Evolutionary conservation across 2,888 invertebrate species (phyloP).

Genomic region (Chirona hameri): DNA sequence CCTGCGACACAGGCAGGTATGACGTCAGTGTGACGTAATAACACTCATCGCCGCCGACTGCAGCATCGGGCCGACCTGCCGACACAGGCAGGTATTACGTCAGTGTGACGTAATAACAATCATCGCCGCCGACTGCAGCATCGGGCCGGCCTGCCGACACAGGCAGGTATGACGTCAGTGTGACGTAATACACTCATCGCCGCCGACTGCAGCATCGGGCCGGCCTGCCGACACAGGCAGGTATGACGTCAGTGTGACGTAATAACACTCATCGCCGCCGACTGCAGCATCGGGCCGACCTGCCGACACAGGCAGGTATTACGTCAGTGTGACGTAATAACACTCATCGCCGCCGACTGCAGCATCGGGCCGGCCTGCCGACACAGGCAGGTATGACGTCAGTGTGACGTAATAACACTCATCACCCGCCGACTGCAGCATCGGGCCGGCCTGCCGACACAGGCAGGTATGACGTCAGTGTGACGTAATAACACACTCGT

Average conservation of each 20-base stretch:
- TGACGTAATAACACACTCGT: background rate
- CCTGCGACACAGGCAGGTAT: background rate
- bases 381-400: too few relatives aligned
- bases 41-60: background rate
- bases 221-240: too few relatives aligned
- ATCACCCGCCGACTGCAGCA: too few relatives aligned
- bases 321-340: background rate
- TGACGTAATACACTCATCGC: too few relatives aligned
- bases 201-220: too few relatives aligned
- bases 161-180: too few relatives aligned
- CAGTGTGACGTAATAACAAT: too few relatives aligned
- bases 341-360: background rate
- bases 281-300: background rate
- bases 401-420: too few relatives aligned
- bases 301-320: background rate
- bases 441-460: too few relatives aligned
- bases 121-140: background rate
- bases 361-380: background rate
- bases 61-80: background rate
- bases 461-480: background rate
- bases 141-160: too few relatives aligned
- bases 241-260: background rate
- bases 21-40: background rate
- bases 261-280: background rate
- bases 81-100: background rate